Evolutionary conservation across 1,140 invertebrate genomes (phyloP), one percentile per base, ranked within the genome.

Genomic region (Diorhabda elongata): DNA sequence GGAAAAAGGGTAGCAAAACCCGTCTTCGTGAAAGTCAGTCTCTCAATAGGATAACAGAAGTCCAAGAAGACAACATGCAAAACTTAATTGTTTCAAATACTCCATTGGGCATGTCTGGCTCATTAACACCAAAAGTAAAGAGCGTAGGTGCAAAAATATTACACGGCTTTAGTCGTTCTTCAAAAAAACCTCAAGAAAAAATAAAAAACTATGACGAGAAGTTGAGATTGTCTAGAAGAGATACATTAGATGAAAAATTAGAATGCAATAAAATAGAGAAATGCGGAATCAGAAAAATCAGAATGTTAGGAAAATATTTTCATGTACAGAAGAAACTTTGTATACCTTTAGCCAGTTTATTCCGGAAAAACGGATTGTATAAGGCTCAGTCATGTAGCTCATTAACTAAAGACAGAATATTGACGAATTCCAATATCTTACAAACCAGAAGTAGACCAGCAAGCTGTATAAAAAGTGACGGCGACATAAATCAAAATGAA

Each of bases 11-110:
- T 7, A 85, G 86, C 1, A 89, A 92, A 75, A 66, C 65, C 4
- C 83, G 91, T 3, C 81, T 93, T 26, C 82, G 91, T 5, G 91
- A 93, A 81, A 92, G 90, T 75, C 91, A 92, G 74, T 92, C 91
- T 5, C 79, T 94, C 42, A 92, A 94, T 78, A 85, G 91, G 43
- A 93, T 94, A 57, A 92, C 91, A 7, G 91, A 92, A 80, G 89
- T 90, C 9, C 89, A 90, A 75, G 90, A 91, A 81, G 84, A 79
- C 44, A 73, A 70, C 7, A 71, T 74, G 8, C 77, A 79, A 58
- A 69, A 75, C 26, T 58, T 78, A 45, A 71, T 77, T 3, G 76
- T 78, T 44, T 72, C 76, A 3, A 76, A 78, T 3, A 75, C 74
- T 11, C 61, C 76, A 2, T 70, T 76, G 44, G 74, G 71, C 5